Conservation (phyloP, 2,888 invertebrate species). For the Himalopsyche kuldschensis region DNA sequence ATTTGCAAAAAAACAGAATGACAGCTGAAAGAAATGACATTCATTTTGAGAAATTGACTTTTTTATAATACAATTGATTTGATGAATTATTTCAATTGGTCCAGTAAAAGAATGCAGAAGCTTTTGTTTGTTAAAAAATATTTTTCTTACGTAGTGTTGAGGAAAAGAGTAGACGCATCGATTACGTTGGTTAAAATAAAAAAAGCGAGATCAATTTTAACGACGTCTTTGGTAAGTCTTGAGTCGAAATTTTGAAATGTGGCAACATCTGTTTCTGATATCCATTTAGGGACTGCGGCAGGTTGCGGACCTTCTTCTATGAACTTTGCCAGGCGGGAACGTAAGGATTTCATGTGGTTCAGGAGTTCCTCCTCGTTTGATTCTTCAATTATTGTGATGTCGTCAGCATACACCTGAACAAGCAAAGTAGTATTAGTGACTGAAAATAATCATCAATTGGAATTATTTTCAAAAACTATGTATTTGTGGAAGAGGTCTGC, state of each 20-base stretch:
- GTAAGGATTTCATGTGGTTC: slow-evolving; percentile 23
- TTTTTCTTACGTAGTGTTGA: slow-evolving; percentile 50
- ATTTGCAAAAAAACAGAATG: not conserved
- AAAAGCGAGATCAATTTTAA: slow-evolving; percentile 45
- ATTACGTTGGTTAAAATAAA: slow-evolving; percentile 49
- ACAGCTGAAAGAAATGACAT: not conserved
- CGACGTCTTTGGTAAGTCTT: slow-evolving; percentile 16
- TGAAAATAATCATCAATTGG: not conserved
- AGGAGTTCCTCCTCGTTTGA: slow-evolving; percentile 20
- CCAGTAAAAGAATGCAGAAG: not conserved
- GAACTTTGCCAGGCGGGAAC: slow-evolving; percentile 23
- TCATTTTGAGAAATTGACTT: not conserved
- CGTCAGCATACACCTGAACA: slow-evolving; percentile 36
- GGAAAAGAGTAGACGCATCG: slow-evolving; percentile 53
- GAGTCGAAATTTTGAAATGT: slow-evolving; percentile 22
- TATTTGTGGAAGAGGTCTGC: no score
- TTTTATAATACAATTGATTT: no score
- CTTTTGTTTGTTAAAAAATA: not conserved
- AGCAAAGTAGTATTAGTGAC: not conserved
- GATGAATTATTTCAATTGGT: no score
- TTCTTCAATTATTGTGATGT: slow-evolving; percentile 21
- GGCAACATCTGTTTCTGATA: slow-evolving; percentile 26
- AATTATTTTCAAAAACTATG: not conserved
- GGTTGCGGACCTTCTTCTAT: slow-evolving; percentile 31
- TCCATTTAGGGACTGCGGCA: slow-evolving; percentile 36